Percentiles rank a stretch among this genome's conserved stretches.
Conservation (phyloP, 1,140 invertebrate genomes). For the Danaus melanippus region DNA sequence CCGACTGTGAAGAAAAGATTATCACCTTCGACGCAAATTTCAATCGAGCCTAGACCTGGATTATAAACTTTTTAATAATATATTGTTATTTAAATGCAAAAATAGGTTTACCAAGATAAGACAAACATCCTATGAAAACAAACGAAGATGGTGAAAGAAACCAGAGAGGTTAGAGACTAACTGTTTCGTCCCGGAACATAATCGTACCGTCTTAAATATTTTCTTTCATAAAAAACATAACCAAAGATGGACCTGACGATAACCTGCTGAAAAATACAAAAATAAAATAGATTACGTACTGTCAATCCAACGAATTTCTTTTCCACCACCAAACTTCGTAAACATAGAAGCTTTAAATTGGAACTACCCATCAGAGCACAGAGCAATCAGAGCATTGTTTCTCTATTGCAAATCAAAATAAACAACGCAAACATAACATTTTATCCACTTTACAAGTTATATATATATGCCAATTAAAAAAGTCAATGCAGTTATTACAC, state of each 20-base stretch:
- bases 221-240: background rate
- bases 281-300: conserved; percentile 4
- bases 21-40: conserved; percentile 5
- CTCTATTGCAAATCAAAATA: too few species aligned
- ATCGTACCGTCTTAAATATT: conserved; percentile 2
- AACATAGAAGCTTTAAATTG: background rate
- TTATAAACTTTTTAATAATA: conserved; percentile 2
- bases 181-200: conserved; percentile 1
- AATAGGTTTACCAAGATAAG: conserved; percentile 3
- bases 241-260: conserved; percentile 2
- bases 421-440: too few species aligned
- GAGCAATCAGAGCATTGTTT: too few species aligned
- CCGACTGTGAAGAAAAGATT: conserved; percentile 1
- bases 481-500: too few species aligned
- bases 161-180: conserved; percentile 4
- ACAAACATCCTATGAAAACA: background rate
- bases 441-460: too few species aligned
- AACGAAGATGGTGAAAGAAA: conserved; percentile 5
- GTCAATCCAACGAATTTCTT: conserved; percentile 1
- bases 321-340: background rate
- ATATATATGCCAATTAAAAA: too few species aligned
- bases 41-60: conserved; percentile 1
- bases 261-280: conserved; percentile 3
- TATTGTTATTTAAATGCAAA: conserved; percentile 7
- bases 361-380: too few species aligned